phyloP scores from a whole-genome alignment of 1,140 invertebrate species.

The Centruroides vittatus region DNA sequence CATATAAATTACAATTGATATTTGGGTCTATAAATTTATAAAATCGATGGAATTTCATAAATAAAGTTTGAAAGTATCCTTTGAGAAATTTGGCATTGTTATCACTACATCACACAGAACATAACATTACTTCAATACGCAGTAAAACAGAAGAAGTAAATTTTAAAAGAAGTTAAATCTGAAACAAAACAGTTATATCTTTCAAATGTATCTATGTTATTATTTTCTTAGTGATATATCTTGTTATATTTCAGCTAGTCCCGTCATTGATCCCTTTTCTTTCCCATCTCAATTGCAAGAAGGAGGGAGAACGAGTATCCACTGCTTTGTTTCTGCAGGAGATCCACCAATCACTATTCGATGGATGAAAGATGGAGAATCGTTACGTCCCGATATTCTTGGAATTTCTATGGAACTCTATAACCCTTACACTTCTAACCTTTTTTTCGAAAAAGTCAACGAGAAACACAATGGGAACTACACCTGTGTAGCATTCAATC shows the following conservation, averaged over 20 bases:
- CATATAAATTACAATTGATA: too few species aligned
- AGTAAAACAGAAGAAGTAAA: too few species aligned
- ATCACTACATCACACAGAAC: too few species aligned
- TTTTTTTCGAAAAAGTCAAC: conserved; percentile 21
- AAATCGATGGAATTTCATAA: too few species aligned
- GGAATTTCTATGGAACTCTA: conserved; percentile 8
- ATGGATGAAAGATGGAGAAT: conserved; percentile 30
- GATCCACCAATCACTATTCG: conserved; percentile 30
- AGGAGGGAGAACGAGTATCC: conserved; percentile 49
- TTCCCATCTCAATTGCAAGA: conserved; percentile 44
- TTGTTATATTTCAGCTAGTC: conserved; percentile 38
- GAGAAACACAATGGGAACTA: conserved; percentile 34
- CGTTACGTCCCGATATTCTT: conserved; percentile 36
- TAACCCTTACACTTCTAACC: conserved; percentile 15
- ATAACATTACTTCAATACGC: too few species aligned
- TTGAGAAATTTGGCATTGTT: too few species aligned
- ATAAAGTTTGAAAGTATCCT: too few species aligned
- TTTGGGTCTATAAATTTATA: too few species aligned
- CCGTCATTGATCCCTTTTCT: conserved; percentile 49
- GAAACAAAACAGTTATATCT: too few species aligned
- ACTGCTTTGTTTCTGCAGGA: conserved; percentile 32
- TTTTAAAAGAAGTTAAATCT: too few species aligned
- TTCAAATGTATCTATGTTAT: too few species aligned
- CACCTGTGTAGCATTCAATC: conserved; percentile 32
- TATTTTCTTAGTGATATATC: too few species aligned